Conservation (phyloP, 1,140 invertebrate genomes). For the Phymorhynchus buccinoides region DNA sequence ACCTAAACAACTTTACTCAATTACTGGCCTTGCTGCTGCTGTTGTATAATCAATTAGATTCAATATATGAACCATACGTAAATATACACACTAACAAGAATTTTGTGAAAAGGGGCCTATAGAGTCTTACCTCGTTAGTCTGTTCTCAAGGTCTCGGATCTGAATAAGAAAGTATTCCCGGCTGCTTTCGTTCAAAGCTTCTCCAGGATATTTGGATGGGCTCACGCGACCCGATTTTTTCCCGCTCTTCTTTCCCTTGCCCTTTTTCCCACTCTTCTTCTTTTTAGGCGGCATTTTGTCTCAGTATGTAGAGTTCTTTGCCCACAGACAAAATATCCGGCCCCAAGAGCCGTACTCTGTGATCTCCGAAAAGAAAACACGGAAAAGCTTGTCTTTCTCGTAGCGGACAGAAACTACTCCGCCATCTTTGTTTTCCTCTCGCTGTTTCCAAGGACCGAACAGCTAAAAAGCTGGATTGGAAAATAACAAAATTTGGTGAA, state of each 20-base stretch:
- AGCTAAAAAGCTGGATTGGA: neutral
- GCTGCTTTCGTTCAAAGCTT: conserved; percentile 61
- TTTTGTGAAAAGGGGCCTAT: neutral
- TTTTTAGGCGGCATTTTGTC: conserved; percentile 69
- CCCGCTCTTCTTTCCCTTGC: conserved; percentile 69
- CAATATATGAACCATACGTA: too few species aligned
- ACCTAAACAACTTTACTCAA: too few species aligned
- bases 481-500: too few species aligned
- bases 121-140: conserved; percentile 66
- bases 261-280: conserved; percentile 66
- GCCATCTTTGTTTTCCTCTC: conserved; percentile 33
- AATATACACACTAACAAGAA: neutral
- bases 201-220: conserved; percentile 46
- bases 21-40: too few species aligned
- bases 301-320: neutral
- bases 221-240: conserved; percentile 63
- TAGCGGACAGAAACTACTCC: neutral
- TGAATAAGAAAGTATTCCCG: conserved; percentile 85
- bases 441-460: neutral
- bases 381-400: neutral
- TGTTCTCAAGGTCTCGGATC: conserved; percentile 81
- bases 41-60: too few species aligned
- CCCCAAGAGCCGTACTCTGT: neutral
- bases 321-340: neutral
- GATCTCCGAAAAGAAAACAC: neutral